These are phyloP conservation scores for Agrypnus murinus DNA, from an alignment of 2,888 invertebrate species.

Conservation along the genomic window DNA sequence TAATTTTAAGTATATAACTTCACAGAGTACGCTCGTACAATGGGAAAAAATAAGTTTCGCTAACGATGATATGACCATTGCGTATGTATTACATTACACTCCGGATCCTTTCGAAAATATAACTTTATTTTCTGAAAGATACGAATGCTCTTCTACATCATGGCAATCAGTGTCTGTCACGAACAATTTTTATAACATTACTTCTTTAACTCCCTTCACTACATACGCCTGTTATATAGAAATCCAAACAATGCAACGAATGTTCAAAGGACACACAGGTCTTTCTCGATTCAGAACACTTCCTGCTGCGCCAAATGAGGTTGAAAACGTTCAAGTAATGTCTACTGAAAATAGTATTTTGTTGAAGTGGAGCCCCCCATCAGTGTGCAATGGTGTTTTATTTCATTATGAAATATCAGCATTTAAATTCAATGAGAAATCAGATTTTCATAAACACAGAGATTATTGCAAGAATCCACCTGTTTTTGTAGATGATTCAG, in stretches of 20 bases:
- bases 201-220: constrained; percentile 78
- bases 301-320: constrained; percentile 73
- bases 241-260: constrained; percentile 63
- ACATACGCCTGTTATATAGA: constrained; percentile 84
- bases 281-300: constrained; percentile 79
- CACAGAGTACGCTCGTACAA: constrained; percentile 67
- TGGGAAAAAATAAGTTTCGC: constrained; percentile 66
- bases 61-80: constrained; percentile 57
- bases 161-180: constrained; percentile 62
- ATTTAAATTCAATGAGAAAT: constrained; percentile 60
- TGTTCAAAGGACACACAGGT: constrained; percentile 76
- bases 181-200: constrained; percentile 62
- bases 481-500: background rate
- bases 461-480: constrained; percentile 72
- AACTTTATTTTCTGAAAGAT: constrained; percentile 70
- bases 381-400: constrained; percentile 64
- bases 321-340: constrained; percentile 62
- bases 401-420: constrained; percentile 67
- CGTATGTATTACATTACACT: constrained; percentile 79
- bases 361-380: constrained; percentile 77
- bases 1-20: constrained; percentile 65
- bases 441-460: constrained; percentile 68
- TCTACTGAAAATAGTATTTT: constrained; percentile 67
- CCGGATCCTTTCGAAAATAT: constrained; percentile 73
- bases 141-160: constrained; percentile 60